Base-by-base conservation (phyloP, 2,113 vertebrate genomes). In the Hippolais icterina region DNA sequence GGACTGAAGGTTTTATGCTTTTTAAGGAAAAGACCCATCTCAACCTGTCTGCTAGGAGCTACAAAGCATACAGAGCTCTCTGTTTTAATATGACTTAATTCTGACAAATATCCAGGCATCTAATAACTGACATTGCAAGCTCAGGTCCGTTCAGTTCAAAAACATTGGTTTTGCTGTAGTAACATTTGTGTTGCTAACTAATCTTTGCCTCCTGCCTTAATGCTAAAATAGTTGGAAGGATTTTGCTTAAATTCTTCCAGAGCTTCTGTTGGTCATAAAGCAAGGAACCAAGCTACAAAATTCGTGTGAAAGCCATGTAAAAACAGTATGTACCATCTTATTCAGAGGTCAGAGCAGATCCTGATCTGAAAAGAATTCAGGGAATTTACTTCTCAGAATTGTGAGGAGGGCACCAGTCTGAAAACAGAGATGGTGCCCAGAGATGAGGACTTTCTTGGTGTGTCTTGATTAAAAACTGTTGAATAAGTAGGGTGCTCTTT, bases 201-300 rank as follows among this genome's bases (percentile, higher is more conserved):
- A 91, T 72, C 85, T 79, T 60, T 94, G 61, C 61, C 59, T 49
- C 18, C 37, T 72, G 41, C 63, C 60, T 88, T 92, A 88, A 72
- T 82, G 61, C 77, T 69, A 16, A 76, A 93, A 93, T 94, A 90
- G 46, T 87, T 95, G 94, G 37, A 87, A 83, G 83, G 90, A 95
- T 95, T 94, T 90, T 89, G 61, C 54, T 72, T 49, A 50, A 53
- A 79, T 95, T 93, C 74, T 92, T 95, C 37, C 52, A 46, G 46
- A 74, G 76, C 56, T 74, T 22, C 74, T 49, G 31, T 39, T 20
- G 23, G 41, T 64, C 41, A 37, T 33, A 41, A 84, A 65, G 50
- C 50, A 77, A 77, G 27, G 54, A 63, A 70, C 15, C 7, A 33
- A 70, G 63, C 28, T 13, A 22, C 3, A 8, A 70, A 61, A 37